A percentile compares a stretch with the other conserved stretches of the same genome.
Evolutionary conservation across 2,888 invertebrate species (phyloP).

Genomic region (Gerris lacustris): DNA sequence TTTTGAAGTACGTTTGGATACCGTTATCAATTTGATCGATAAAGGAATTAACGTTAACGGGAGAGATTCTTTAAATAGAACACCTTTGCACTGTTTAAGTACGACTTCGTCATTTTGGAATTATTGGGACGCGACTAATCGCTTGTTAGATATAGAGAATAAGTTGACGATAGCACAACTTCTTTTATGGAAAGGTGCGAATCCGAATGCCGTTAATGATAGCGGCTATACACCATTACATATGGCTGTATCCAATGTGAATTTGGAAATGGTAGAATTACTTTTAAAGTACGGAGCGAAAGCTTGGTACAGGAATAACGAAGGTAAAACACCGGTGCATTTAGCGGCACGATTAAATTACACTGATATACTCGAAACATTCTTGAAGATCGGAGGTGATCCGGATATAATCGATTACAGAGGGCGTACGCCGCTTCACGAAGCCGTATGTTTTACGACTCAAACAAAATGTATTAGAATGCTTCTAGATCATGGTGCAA

Average conservation of each 20-base stretch:
- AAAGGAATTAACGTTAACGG: background rate
- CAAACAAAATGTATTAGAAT: background rate
- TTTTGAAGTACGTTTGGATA: background rate
- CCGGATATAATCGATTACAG: background rate
- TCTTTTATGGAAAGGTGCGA: background rate
- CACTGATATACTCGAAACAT: background rate
- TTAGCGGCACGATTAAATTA: background rate
- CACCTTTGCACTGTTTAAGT: background rate
- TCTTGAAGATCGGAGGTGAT: background rate
- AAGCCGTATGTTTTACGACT: background rate
- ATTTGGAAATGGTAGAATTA: background rate
- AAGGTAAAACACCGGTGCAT: background rate
- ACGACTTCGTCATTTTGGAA: background rate
- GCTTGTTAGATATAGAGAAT: background rate
- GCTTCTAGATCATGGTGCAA: background rate
- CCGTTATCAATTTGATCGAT: background rate
- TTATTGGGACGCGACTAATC: background rate
- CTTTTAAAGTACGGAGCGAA: background rate
- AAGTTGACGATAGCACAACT: background rate
- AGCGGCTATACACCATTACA: background rate
- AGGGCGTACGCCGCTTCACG: background rate
- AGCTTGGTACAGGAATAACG: background rate
- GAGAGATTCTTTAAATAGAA: background rate
- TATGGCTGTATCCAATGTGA: background rate
- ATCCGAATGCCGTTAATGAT: background rate